Evolutionary conservation across 2,888 invertebrate species (phyloP).

Genomic region (Dryococelus australis): DNA sequence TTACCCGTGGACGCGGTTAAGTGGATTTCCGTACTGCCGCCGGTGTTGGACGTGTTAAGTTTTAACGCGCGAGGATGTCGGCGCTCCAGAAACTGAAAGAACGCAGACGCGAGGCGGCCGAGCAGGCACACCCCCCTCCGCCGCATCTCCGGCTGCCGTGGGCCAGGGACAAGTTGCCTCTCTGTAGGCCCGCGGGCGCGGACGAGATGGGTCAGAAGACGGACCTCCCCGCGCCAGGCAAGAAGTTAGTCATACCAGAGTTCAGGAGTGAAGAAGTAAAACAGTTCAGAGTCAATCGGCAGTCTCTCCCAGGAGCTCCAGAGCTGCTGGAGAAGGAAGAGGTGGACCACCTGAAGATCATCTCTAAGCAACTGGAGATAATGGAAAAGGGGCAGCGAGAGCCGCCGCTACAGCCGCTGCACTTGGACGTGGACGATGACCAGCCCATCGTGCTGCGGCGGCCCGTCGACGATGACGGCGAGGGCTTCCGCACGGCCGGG

Average conservation of each 20-base stretch:
- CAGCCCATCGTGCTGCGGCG: constrained; percentile 32
- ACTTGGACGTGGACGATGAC: constrained; percentile 27
- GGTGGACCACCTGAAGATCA: constrained; percentile 22
- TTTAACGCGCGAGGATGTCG: background rate
- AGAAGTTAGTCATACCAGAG: too few relatives aligned
- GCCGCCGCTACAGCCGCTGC: constrained; percentile 29
- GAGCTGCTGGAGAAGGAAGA: background rate
- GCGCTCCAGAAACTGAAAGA: background rate
- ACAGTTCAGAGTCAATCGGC: too few relatives aligned
- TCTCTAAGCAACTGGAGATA: constrained; percentile 33
- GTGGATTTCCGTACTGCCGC: too few relatives aligned
- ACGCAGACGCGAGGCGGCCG: background rate
- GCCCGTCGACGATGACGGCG: constrained; percentile 31
- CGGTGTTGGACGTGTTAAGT: too few relatives aligned
- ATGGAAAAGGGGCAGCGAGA: constrained; percentile 36
- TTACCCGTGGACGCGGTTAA: too few relatives aligned
- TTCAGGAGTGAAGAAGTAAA: too few relatives aligned
- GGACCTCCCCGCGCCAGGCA: too few relatives aligned
- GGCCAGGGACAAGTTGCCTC: background rate
- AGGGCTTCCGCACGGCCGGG: background rate
- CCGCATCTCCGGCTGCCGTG: background rate
- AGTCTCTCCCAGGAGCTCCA: too few relatives aligned
- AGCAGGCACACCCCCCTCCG: background rate
- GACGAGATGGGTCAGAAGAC: background rate
- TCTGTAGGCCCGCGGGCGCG: background rate